These are phyloP conservation scores for Anisognathus igniventris DNA, from an alignment of 2,797 vertebrate species.

Conservation along the genomic window DNA sequence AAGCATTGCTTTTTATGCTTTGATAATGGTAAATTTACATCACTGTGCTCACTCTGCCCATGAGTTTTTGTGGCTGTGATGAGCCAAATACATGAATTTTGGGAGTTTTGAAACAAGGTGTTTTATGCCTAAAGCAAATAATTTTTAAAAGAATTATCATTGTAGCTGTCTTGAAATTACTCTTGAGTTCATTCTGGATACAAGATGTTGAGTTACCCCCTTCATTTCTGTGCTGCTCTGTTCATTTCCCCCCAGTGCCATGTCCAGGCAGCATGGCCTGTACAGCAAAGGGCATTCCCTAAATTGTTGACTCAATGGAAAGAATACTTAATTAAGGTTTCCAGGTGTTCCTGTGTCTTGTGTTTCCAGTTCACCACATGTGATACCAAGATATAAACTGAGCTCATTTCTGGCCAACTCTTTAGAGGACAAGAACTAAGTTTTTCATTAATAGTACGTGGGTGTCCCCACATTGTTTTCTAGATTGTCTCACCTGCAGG, in stretches of 20 bases:
- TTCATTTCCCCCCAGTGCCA: neutral
- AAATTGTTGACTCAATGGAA: neutral
- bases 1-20: neutral
- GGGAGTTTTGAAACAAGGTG: neutral
- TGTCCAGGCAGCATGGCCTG: neutral
- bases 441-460: neutral
- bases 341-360: neutral
- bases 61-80: neutral
- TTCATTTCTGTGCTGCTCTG: neutral
- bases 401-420: neutral
- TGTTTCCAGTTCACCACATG: neutral
- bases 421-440: neutral
- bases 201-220: neutral
- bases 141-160: neutral
- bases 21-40: neutral
- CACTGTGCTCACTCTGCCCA: neutral
- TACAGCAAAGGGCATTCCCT: neutral
- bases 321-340: neutral
- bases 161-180: neutral
- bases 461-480: neutral
- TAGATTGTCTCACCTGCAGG: neutral
- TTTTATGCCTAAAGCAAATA: neutral
- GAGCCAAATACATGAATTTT: neutral
- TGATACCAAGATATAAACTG: neutral
- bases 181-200: neutral